Percentiles rank a stretch among this genome's conserved stretches.
Evolutionary conservation across 2,113 vertebrate genomes (phyloP).

Genomic region (Raja brachyura): DNA sequence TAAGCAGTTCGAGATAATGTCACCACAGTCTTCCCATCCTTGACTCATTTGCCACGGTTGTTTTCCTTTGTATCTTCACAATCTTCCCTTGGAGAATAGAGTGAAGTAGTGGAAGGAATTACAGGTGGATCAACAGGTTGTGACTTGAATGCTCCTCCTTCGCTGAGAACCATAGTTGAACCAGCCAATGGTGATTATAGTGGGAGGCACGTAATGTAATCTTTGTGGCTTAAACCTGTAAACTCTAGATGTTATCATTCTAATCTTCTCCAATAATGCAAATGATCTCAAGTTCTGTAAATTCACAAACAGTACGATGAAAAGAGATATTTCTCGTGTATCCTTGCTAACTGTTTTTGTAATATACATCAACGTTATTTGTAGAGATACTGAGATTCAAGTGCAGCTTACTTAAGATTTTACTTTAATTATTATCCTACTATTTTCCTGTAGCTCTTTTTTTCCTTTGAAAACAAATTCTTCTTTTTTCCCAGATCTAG

Average conservation of each 20-base stretch:
- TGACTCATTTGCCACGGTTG: too few relatives aligned
- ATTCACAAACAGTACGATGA: not conserved
- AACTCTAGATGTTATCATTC: not conserved
- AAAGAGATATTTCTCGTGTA: not conserved
- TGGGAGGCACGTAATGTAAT: too few relatives aligned
- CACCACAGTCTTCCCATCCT: not conserved
- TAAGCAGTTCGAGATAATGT: not conserved
- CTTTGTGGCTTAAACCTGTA: too few relatives aligned
- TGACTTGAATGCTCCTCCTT: too few relatives aligned
- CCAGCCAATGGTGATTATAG: too few relatives aligned
- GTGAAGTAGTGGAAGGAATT: too few relatives aligned
- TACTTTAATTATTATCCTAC: not conserved
- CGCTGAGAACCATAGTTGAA: too few relatives aligned
- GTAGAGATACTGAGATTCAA: not conserved
- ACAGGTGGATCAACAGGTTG: too few relatives aligned
- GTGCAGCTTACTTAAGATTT: not conserved
- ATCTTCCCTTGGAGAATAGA: too few relatives aligned
- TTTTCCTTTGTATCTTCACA: too few relatives aligned
- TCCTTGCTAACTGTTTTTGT: not conserved
- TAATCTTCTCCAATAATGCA: not conserved
- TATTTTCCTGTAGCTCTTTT: not conserved
- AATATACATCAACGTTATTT: not conserved
- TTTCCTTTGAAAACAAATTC: not conserved
- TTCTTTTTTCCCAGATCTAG: conserved; percentile 66
- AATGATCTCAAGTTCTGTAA: not conserved